Evolutionary conservation across 1,140 invertebrate species (phyloP).

Genomic region (Zaprionus inermis): DNA sequence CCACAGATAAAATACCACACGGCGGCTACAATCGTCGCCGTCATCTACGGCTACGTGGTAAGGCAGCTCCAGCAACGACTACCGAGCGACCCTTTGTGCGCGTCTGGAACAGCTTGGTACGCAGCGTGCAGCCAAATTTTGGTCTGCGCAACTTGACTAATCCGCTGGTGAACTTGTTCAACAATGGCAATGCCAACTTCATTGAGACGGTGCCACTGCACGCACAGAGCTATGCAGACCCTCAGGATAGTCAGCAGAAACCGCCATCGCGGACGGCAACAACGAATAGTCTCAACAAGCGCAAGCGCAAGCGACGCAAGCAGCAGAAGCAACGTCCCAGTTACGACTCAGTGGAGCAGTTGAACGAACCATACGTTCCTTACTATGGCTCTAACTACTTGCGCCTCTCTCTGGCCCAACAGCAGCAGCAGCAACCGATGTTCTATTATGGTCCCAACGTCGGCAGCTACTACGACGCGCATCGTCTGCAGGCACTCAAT

Average conservation of each 20-base stretch:
- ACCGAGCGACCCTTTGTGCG: slow-evolving; percentile 68
- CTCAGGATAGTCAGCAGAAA: slow-evolving; percentile 15
- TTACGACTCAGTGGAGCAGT: slow-evolving; percentile 35
- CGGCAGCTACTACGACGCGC: slow-evolving; percentile 63
- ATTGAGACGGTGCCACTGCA: slow-evolving; percentile 68
- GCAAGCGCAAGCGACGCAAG: slow-evolving; percentile 68
- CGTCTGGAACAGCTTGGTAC: slow-evolving; percentile 75
- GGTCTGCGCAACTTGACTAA: slow-evolving; percentile 72
- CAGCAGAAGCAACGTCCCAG: slow-evolving; percentile 48
- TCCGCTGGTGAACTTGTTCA: slow-evolving; percentile 72
- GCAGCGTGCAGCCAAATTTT: slow-evolving; percentile 67
- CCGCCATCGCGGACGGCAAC: slow-evolving; percentile 18
- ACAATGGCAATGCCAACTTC: slow-evolving; percentile 66
- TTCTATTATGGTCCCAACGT: slow-evolving; percentile 61
- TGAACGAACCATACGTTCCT: slow-evolving; percentile 42
- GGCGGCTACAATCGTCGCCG: slow-evolving; percentile 46
- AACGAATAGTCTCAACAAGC: slow-evolving; percentile 47
- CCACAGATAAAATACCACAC: not conserved
- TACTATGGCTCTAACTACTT: slow-evolving; percentile 35
- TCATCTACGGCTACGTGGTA: slow-evolving; percentile 26
- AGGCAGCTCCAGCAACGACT: slow-evolving; percentile 47
- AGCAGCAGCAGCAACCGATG: slow-evolving; percentile 45
- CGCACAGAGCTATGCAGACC: slow-evolving; percentile 2
- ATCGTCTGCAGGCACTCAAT: slow-evolving; percentile 51
- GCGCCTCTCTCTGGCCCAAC: slow-evolving; percentile 9